Conservation (phyloP, 2,797 vertebrate species). For the Nasua narica region DNA sequence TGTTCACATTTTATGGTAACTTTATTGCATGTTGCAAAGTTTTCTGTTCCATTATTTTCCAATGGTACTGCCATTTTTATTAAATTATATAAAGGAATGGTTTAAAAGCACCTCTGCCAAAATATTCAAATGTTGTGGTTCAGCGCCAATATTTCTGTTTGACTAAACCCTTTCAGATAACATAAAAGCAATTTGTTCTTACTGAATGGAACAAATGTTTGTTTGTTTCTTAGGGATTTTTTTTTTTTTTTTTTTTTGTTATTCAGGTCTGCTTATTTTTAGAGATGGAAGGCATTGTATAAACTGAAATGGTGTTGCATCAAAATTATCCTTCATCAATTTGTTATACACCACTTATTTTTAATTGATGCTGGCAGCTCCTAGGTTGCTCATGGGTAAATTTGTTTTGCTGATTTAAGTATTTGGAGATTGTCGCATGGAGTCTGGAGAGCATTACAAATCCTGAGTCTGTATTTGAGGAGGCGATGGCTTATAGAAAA, state of each 20-base stretch:
- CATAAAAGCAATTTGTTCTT: slow-evolving; percentile 79
- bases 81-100: slow-evolving; percentile 48
- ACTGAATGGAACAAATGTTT: slow-evolving; percentile 71
- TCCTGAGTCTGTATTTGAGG: slow-evolving; percentile 12
- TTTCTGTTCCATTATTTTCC: slow-evolving; percentile 59
- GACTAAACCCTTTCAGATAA: slow-evolving; percentile 71
- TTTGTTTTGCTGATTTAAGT: slow-evolving; percentile 72
- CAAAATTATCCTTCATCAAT: slow-evolving; percentile 77
- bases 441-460: slow-evolving; percentile 58
- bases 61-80: slow-evolving; percentile 60
- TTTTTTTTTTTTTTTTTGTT: slow-evolving; percentile 23
- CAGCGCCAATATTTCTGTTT: slow-evolving; percentile 72
- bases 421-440: slow-evolving; percentile 54
- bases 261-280: slow-evolving; percentile 67
- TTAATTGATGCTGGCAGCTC: slow-evolving; percentile 69
- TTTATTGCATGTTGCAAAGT: slow-evolving; percentile 34
- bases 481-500: slow-evolving; percentile 22
- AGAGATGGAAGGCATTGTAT: slow-evolving; percentile 68
- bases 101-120: slow-evolving; percentile 66
- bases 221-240: slow-evolving; percentile 60
- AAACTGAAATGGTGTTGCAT: slow-evolving; percentile 74
- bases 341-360: slow-evolving; percentile 75
- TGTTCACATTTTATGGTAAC: slow-evolving; percentile 35
- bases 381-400: slow-evolving; percentile 61
- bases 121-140: slow-evolving; percentile 70